Evolutionary conservation across 2,888 invertebrate species (phyloP), one percentile per base, ranked within the genome.

Genomic region (Oligia strigilis): DNA sequence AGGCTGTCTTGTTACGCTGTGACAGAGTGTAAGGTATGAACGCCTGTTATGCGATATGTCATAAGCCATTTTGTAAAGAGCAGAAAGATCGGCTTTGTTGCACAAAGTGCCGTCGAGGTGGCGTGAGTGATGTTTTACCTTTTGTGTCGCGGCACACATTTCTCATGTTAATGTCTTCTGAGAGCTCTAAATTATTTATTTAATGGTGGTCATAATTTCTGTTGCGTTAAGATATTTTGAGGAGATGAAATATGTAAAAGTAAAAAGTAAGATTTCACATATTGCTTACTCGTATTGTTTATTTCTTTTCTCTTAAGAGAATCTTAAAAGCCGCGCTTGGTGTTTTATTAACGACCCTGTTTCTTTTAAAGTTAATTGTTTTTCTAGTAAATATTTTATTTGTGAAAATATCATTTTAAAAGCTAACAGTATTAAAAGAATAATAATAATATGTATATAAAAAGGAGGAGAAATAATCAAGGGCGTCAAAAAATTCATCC

Each of bases 71-170:
- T 90, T 89, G 90, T 91, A 87, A 80, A 90, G 87, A 91, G 89
- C 85, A 89, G 90, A 90, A 92, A 92, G 90, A 90, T 88, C 88
- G 90, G 89, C 90, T 92, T 93, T 93, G 93, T 93, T 91, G 92
- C 90, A 88, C 86, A 92, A 92, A 91, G 91, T 92, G 90, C 84
- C 90, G 92, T 91, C 90, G 91, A 91, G 90, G 91, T 92, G 92
- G 90, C 92, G 90, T 91, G 91, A 92, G 88, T 90, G 92, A 92
- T 93, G 92, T 89, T 90, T 86, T 88, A 83, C 88, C 90, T 89
- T 90, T 92, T 92, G 91, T 93, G 86, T 86, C 82, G 84, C 82
- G 83, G 82, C 81, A 87, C 83, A 91, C 92, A 90, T 91, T 90
- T 89, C 89, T 91, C 90, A 89, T 87, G 88, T 91, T 90, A 89